Base-by-base conservation (phyloP, 53 echinoderm and acorn worm species). In the Glandiceps talaboti region DNA sequence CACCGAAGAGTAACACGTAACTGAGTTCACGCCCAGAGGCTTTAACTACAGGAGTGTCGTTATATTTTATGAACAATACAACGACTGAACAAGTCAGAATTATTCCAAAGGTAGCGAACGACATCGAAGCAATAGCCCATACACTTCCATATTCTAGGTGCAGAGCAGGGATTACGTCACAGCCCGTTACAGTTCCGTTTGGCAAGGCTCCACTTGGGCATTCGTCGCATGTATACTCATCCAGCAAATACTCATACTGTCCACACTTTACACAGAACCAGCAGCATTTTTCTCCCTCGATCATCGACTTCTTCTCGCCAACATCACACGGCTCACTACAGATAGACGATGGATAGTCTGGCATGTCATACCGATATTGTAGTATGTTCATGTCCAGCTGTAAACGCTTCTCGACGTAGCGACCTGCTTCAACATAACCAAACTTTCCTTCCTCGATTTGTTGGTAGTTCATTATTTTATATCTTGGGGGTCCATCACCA, bases 21-120 rank as follows among this genome's bases (percentile, higher is more conserved):
- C 93, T 93, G 30, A 97, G 80, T 78, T 97, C 97, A n/a, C 90
- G 82, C 27, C 97, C 93, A 0, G 97, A 97, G 1, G 97, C 97
- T 74, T 97, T 95, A n/a, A 97, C 93, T 29, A 97, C 89, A 26
- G 97, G 97, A n/a, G 97, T 97, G 33, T 87, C 84, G 28, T 89
- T 83, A 45, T 97, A 87, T 32, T 80, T 76, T 29, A 85, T 30
- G 74, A 93, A 91, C 27, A 97, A 81, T n/a, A 86, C 82, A 27
- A 87, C 90, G 28, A 92, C 88, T 73, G 88, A 84, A 28, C 77
- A 32, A 0, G 94, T 94, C 28, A 87, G 80, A 64, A 89, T 73
- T 27, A 85, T 88, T 29, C 94, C 94, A 1, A 86, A 28, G 25
- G 81, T 84, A 0, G 94, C 91, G 76, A 94, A 91, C 20, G 80